Base-by-base conservation (phyloP, 2,888 invertebrate species). In the Bombyx huttoni region DNA sequence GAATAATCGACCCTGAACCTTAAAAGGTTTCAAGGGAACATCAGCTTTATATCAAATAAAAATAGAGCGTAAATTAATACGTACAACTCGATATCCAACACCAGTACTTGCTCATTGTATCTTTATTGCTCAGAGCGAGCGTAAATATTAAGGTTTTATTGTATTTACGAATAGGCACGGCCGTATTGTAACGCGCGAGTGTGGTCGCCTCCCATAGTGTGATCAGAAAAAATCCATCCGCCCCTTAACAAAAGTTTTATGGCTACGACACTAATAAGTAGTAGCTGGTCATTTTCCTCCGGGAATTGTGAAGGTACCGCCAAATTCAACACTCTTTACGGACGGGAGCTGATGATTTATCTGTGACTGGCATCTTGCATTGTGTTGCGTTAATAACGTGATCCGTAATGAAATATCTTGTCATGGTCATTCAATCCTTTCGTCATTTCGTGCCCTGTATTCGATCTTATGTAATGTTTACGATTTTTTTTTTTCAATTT, bases 91-190 rank as follows among this genome's bases (percentile, higher is more conserved):
- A 12, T 40, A 40, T 10, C 40, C 72, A 72, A 57, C 64, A 75
- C 61, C 54, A 69, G 78, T 79, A 80, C 78, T 77, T 64, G 69
- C 74, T 81, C 74, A 81, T 83, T 83, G 81, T 81, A 75, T 74
- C 71, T 84, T 81, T 82, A 85, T 83, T 79, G 78, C 76, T 75
- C 62, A 66, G 68, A 79, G 78, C 73, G 70, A 81, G 72, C 78
- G 80, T 86, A 82, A 86, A 86, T 87, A 86, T 80, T 73, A 77
- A 73, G 55, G 72, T 81, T 87, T 86, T 85, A 86, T 87, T 85
- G 75, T 86, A 78, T 87, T 86, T 84, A 81, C 79, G 73, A 72
- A 81, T 78, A 78, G 81, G 73, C 69, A 70, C 74, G 76, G 75
- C 70, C 69, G 59, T 59, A 73, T 73, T 73, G 73, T 74, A 61